Conservation (phyloP, 2,113 vertebrate species). For the Planiliza haematocheilus region DNA sequence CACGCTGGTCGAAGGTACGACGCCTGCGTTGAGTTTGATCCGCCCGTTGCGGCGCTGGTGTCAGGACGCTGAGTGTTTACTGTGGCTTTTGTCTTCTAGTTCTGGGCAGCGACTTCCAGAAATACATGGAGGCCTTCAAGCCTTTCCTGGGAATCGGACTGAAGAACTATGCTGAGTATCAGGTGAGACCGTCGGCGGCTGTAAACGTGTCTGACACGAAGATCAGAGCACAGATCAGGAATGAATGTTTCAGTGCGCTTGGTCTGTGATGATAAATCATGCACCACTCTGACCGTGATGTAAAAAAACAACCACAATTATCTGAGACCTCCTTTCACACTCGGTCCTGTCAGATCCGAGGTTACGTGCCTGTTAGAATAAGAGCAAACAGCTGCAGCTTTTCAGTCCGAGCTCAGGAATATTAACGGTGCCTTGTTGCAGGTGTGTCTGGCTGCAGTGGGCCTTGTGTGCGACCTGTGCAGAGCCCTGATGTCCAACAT, state of each 20-base stretch:
- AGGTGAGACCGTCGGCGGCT: slow-evolving; percentile 80
- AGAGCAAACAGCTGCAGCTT: no score
- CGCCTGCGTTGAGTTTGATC: no score
- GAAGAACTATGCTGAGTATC: slow-evolving; percentile 98
- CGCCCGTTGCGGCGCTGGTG: background rate
- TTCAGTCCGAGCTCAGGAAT: no score
- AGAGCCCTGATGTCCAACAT: slow-evolving; percentile 95
- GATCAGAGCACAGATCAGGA: no score
- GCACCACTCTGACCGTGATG: slow-evolving; percentile 44
- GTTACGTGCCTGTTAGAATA: no score
- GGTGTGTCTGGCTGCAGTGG: slow-evolving; percentile 96
- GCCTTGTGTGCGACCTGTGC: slow-evolving; percentile 96
- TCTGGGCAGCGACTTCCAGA: slow-evolving; percentile 94
- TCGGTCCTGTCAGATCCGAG: no score
- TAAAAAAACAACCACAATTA: background rate
- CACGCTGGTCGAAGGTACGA: slow-evolving; percentile 95
- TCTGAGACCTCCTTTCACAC: slow-evolving; percentile 27
- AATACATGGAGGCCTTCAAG: slow-evolving; percentile 99
- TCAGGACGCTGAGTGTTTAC: background rate
- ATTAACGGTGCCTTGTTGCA: slow-evolving; percentile 58
- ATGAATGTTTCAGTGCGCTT: background rate
- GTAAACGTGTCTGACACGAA: no score
- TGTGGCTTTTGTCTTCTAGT: slow-evolving; percentile 79
- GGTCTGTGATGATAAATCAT: slow-evolving; percentile 40
- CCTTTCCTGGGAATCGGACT: slow-evolving; percentile 96